Conservation (phyloP, 1,140 invertebrate genomes). For the Rhopalosiphum padi region DNA sequence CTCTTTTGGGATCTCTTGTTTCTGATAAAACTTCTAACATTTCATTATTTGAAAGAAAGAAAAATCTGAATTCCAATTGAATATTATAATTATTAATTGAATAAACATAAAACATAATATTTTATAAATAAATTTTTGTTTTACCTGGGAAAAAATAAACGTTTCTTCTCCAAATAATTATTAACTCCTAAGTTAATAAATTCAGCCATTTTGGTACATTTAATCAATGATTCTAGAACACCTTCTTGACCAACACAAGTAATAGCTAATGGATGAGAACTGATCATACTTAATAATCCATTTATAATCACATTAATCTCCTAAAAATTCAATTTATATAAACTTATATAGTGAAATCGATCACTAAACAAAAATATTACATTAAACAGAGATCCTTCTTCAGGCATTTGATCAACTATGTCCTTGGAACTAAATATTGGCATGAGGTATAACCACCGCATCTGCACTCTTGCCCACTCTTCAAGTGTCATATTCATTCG, state of each 20-base stretch:
- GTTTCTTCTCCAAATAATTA: slow-evolving; percentile 90
- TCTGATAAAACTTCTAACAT: slow-evolving; percentile 94
- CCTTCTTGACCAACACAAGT: slow-evolving; percentile 75
- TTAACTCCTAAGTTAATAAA: slow-evolving; percentile 86
- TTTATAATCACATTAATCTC: slow-evolving; percentile 81
- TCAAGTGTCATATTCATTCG: slow-evolving; percentile 82
- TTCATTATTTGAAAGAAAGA: slow-evolving; percentile 95
- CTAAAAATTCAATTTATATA: slow-evolving; percentile 58
- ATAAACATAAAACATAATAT: background rate
- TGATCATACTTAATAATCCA: slow-evolving; percentile 78
- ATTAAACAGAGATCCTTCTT: slow-evolving; percentile 81
- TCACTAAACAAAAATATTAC: slow-evolving; percentile 58
- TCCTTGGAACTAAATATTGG: slow-evolving; percentile 94
- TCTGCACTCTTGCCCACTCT: slow-evolving; percentile 87
- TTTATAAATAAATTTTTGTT: background rate
- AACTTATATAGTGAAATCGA: background rate
- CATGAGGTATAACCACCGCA: slow-evolving; percentile 89
- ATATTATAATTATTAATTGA: background rate
- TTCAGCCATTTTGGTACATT: slow-evolving; percentile 78
- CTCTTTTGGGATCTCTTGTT: slow-evolving; percentile 84
- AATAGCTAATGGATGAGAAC: slow-evolving; percentile 77
- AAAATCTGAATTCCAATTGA: slow-evolving; percentile 72
- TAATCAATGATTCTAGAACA: slow-evolving; percentile 77
- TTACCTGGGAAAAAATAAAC: slow-evolving; percentile 82
- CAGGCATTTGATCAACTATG: slow-evolving; percentile 91